Evolutionary conservation across 2,113 vertebrate species (phyloP).

Genomic region (Isichthys henryi): DNA sequence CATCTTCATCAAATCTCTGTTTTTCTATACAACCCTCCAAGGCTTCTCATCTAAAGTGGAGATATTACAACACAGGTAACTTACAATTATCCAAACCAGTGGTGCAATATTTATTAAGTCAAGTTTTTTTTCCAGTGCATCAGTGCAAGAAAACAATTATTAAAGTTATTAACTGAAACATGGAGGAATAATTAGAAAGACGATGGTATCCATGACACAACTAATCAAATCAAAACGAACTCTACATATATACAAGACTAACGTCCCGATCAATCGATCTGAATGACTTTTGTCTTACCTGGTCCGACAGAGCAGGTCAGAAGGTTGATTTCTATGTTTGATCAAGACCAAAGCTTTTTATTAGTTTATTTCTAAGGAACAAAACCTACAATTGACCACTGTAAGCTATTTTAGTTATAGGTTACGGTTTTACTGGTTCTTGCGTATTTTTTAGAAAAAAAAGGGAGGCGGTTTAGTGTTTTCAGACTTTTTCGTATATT

Average conservation of each 20-base stretch:
- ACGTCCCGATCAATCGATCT: neutral
- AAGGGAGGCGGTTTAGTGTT: neutral
- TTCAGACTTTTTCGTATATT: neutral
- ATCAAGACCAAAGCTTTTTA: neutral
- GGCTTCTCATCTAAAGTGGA: neutral
- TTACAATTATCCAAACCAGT: neutral
- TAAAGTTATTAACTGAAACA: neutral
- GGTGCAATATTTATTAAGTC: neutral
- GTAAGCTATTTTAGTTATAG: neutral
- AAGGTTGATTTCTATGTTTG: neutral
- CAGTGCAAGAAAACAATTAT: neutral
- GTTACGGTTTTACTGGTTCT: neutral
- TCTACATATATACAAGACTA: neutral
- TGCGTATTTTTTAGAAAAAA: neutral
- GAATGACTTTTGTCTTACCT: neutral
- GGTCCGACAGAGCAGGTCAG: neutral
- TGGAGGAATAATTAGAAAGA: neutral
- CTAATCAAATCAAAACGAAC: neutral
- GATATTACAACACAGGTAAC: neutral
- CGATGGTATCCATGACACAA: neutral
- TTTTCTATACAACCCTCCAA: neutral
- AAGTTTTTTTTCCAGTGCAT: neutral
- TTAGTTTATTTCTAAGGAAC: neutral
- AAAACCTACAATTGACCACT: neutral
- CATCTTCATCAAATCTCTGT: neutral